Base-by-base conservation (phyloP, 1,140 invertebrate genomes). In the Cotesia vestalis region DNA sequence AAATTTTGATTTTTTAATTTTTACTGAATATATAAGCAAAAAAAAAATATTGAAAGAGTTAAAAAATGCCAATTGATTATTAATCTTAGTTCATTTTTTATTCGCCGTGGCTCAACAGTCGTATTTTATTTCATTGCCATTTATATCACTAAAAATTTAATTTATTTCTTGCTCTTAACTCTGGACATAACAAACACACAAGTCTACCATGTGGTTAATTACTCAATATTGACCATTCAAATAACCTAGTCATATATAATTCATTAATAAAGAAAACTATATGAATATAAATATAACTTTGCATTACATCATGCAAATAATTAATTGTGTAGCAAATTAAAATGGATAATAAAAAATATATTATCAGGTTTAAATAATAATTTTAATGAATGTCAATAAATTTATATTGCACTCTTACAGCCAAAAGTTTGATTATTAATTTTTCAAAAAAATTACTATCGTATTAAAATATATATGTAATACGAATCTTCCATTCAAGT, bases 21-120 rank as follows among this genome's bases (percentile, higher is more conserved):
- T 68, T 27, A 40, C 4, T 57, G 20, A 51, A n/a, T n/a, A 34
- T 11, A 35, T 12, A 73, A 69, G 11, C 66, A 66, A 72, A 46
- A 53, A 38, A 72, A 27, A 71, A 55, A 34, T 17, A 57, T 52
- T 51, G 38, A 9, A n/a, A 69, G 14, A 8, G 12, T 52, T 63
- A 68, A 75, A 51, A 46, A 70, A 76, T 66, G 51, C 35, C 46
- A 11, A 59, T 60, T 61, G 17, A 27, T 59, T 60, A 63, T 73
- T 66, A 71, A 59, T 60, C 66, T 34, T 60, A 55, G 71, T 73
- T 68, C 6, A 35, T 36, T 60, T 66, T 67, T 73, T 40, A 79
- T 78, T 80, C 79, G 75, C 74, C 76, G 78, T 78, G 76, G 73
- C 66, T 73, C 27, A 78, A 80, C 75, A 78, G 72, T 73, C 67